Evolutionary conservation across 2,888 invertebrate genomes (phyloP).

Genomic region (Aquatica leii): DNA sequence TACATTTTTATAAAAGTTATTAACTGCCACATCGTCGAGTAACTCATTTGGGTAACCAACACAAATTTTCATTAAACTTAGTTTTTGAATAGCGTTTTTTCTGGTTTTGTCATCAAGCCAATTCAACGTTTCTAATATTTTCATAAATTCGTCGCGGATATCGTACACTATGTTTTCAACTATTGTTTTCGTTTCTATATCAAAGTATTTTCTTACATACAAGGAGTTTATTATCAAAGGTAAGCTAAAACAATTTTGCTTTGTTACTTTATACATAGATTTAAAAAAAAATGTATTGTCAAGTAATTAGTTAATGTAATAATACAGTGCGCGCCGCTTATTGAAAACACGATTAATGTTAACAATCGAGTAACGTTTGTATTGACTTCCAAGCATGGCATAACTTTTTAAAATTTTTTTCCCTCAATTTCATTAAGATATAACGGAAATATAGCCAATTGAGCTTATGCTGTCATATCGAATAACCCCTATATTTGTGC

Average conservation of each 20-base stretch:
- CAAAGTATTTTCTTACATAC: constrained; percentile 83
- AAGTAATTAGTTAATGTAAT: too few species aligned
- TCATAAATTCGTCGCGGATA: constrained; percentile 82
- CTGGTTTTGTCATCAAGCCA: constrained; percentile 77
- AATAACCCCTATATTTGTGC: too few species aligned
- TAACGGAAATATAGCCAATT: too few species aligned
- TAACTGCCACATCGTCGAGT: constrained; percentile 76
- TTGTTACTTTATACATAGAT: too few species aligned
- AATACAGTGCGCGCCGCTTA: too few species aligned
- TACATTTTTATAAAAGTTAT: constrained; percentile 74
- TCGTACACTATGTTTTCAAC: constrained; percentile 88
- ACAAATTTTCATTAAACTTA: constrained; percentile 78
- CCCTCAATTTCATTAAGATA: too few species aligned
- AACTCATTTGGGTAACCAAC: constrained; percentile 89
- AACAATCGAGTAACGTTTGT: too few species aligned
- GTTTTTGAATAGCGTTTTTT: constrained; percentile 63
- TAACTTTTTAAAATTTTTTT: too few species aligned
- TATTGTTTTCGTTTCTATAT: constrained; percentile 81
- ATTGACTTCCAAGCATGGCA: too few species aligned
- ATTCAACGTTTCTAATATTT: constrained; percentile 78
- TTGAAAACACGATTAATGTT: too few species aligned
- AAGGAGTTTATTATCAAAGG: constrained; percentile 77
- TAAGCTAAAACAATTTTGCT: constrained; percentile 62
- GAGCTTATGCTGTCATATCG: too few species aligned
- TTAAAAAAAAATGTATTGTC: too few species aligned